A percentile compares a stretch with the other conserved stretches of the same genome.
Conservation (phyloP, 2,888 invertebrate genomes). For the Philonicus albiceps region DNA sequence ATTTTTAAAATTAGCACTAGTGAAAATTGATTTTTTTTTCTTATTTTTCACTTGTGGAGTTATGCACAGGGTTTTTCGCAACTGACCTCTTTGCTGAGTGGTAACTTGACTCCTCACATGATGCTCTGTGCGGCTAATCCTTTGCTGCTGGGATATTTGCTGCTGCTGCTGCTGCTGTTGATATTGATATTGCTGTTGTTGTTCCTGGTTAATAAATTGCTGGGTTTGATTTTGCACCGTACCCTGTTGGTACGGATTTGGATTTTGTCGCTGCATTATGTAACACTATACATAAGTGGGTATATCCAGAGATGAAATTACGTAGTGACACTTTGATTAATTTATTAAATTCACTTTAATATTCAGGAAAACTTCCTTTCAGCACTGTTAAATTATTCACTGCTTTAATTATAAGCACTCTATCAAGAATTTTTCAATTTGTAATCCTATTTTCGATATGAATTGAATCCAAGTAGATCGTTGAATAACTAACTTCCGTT, state of each 20-base stretch:
- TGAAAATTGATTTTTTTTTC: background rate
- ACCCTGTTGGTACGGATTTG: conserved; percentile 64
- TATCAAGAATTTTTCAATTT: conserved; percentile 23
- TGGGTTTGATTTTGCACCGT: conserved; percentile 65
- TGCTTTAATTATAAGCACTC: conserved; percentile 15
- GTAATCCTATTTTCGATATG: conserved; percentile 26
- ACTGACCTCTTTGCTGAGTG: conserved; percentile 77
- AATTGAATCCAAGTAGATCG: conserved; percentile 30
- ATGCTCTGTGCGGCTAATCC: conserved; percentile 77
- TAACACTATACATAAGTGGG: conserved; percentile 63
- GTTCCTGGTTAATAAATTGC: conserved; percentile 64
- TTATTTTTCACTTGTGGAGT: background rate
- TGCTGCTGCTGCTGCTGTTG: conserved; percentile 62
- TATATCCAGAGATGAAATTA: conserved; percentile 54
- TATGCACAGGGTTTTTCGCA: conserved; percentile 27
- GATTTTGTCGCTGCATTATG: conserved; percentile 80
- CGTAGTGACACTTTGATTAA: conserved; percentile 11
- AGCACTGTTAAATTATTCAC: conserved; percentile 4
- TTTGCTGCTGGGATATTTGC: conserved; percentile 67
- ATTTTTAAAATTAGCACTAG: conserved; percentile 6
- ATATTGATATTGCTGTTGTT: conserved; percentile 64
- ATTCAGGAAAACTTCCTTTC: background rate
- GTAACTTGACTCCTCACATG: conserved; percentile 81
- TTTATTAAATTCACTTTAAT: conserved; percentile 4
- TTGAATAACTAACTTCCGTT: conserved; percentile 38